Base-by-base conservation (phyloP, 2,888 invertebrate species). In the Agrilus cyanescens region DNA sequence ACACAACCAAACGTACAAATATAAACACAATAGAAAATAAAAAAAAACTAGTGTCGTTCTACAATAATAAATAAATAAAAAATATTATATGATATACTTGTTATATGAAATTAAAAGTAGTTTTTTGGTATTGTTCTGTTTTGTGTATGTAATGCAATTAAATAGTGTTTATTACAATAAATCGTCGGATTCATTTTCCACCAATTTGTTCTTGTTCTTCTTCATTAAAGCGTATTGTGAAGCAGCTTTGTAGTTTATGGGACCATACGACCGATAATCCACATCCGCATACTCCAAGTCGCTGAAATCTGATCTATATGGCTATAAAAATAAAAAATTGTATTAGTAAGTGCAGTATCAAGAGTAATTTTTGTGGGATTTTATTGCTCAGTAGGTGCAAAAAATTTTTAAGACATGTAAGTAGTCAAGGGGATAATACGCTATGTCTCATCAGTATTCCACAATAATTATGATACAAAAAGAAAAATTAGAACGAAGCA, bases 271-370 rank as follows among this genome's bases (percentile, higher is more conserved):
- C 61, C 83, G 81, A 67, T 87, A 81, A 66, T 90, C 89, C 56
- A 88, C 83, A 66, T 90, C 90, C 47, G 90, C 90, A 68, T 90
- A 90, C 60, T 86, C 85, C 67, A 90, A 74, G 68, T 90, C 89
- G 65, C 75, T 73, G 59, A 72, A 74, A 60, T 84, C 81, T 51
- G 86, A 81, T 67, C 76, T 76, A 70, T 82, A 82, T 51, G 89
- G 85, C 90, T 90, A 75, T 36, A 63, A 65, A 48, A 18, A 18
- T 14, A 12, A 41, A 41, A 10, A 30, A 25, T 25, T 10, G 25
- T 25, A 25, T 25, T 25, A 25, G 25, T 2, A 25, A 25, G 10
- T 2, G 25, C 10, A 10, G 10, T 2, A 25, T 3, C 8, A 10
- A 10, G 10, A n/a, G 25, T 25, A 25, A 1, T 25, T 3, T 10